phyloP scores from a whole-genome alignment of 1,140 invertebrate species.

The Dreissena rostriformis region DNA sequence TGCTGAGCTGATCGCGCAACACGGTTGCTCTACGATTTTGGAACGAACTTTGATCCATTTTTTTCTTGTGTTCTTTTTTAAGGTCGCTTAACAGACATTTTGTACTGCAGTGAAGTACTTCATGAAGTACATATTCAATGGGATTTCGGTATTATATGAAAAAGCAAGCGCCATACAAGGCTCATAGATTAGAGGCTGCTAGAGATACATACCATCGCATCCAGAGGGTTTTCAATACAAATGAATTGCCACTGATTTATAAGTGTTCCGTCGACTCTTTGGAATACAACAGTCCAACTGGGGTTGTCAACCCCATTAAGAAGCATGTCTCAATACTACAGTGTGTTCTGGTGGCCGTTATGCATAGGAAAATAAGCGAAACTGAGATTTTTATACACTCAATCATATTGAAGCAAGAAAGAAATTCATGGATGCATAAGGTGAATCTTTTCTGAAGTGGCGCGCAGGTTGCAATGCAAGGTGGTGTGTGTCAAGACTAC shows the following conservation, averaged over 20 bases:
- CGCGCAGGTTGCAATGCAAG: conserved; percentile 4
- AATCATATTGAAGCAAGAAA: neutral
- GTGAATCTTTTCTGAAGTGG: conserved; percentile 39
- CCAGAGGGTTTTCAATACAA: neutral
- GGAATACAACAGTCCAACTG: neutral
- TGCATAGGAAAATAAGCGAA: neutral
- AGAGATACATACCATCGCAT: neutral
- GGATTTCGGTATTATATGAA: conserved; percentile 5
- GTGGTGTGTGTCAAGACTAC: neutral
- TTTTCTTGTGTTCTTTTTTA: too few species aligned
- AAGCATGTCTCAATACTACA: conserved; percentile 7
- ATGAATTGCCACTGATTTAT: neutral
- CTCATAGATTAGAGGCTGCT: neutral
- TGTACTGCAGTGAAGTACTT: conserved; percentile 1
- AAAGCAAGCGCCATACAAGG: conserved; percentile 2
- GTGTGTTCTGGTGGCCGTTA: neutral
- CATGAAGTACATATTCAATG: neutral
- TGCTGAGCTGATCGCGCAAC: too few species aligned
- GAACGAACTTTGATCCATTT: too few species aligned
- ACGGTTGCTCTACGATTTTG: too few species aligned
- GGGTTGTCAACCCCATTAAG: neutral
- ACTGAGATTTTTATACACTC: neutral
- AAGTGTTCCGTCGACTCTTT: neutral
- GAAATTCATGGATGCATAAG: neutral
- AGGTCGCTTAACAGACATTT: too few species aligned